These are phyloP conservation scores for Drosophila imparisetae DNA, from an alignment of 2,888 invertebrate genomes.

Conservation along the genomic window DNA sequence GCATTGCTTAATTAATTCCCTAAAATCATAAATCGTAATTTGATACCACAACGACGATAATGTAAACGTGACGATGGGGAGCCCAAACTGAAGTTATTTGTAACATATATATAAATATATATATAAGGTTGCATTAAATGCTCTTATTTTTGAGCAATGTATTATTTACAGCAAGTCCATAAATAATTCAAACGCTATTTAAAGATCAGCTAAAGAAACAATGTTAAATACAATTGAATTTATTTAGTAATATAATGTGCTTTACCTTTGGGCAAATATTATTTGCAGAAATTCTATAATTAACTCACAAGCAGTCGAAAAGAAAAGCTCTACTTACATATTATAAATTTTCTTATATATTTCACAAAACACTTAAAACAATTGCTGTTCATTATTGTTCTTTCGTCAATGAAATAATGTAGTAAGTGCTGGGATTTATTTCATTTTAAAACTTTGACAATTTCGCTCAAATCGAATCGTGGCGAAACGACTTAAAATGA, in stretches of 20 bases:
- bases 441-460: conserved; percentile 13
- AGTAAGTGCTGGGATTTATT: background rate
- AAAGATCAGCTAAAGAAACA: background rate
- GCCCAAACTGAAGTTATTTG: conserved; percentile 22
- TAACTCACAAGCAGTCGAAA: background rate
- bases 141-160: background rate
- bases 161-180: background rate
- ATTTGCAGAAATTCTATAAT: background rate
- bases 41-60: conserved; percentile 38
- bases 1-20: conserved; percentile 68
- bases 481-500: conserved; percentile 39
- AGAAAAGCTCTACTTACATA: background rate
- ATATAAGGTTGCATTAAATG: conserved; percentile 10
- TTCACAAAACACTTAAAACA: background rate
- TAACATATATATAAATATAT: background rate
- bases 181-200: background rate
- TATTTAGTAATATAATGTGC: background rate
- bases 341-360: background rate
- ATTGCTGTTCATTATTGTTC: background rate
- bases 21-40: conserved; percentile 58
- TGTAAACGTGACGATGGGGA: conserved; percentile 28
- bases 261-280: background rate
- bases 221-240: background rate
- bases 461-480: conserved; percentile 35
- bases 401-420: background rate